Base-by-base conservation (phyloP, 2,113 vertebrate genomes). In the Lates calcarifer region DNA sequence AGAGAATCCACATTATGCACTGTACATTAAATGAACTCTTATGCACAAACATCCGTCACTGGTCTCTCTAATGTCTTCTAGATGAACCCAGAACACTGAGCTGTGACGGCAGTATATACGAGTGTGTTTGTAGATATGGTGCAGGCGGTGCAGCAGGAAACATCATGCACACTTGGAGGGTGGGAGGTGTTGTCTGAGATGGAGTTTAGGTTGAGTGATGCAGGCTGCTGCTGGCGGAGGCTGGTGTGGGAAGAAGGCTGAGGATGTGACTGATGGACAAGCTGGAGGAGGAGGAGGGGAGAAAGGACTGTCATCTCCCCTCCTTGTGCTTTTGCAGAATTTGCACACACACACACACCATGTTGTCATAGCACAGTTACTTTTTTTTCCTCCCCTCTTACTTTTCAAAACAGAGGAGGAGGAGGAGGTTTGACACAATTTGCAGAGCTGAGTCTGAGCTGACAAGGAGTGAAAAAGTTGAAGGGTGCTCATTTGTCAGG, bases 231-330 rank as follows among this genome's bases (percentile, higher is more conserved):
- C 68, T 47, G 41, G 35, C 79, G 45, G 81, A 83, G 79, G 78
- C 62, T 65, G 47, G 68, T 67, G 90, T 90, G 76, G 81, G 85
- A 87, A 75, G 86, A 53, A 73, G 51, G 35, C 71, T 77, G 72
- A 73, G 22, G 79, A 79, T 78, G 76, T 82, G 75, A 87, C 24
- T 90, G 89, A 90, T 2, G 63, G 86, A 89, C 73, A 56, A 79
- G 66, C 62, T 26, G 84, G 77, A 71, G 89, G n/a, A n/a, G n/a
- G n/a, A n/a, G n/a, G 86, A 86, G 63, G 65, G 82, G 79, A 58
- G 67, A 75, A 73, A 79, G 22, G 28, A 33, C 75, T 82, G 89
- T 89, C 88, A 89, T 58, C 70, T 67, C 71, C 67, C 41, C n/a
- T n/a, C 33, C 41, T 12, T 31, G 33, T 66, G 77, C 74, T 74